These are phyloP conservation scores for Caenorhabditis sp. DNA, from an alignment of 2,888 invertebrate species.

Conservation along the genomic window DNA sequence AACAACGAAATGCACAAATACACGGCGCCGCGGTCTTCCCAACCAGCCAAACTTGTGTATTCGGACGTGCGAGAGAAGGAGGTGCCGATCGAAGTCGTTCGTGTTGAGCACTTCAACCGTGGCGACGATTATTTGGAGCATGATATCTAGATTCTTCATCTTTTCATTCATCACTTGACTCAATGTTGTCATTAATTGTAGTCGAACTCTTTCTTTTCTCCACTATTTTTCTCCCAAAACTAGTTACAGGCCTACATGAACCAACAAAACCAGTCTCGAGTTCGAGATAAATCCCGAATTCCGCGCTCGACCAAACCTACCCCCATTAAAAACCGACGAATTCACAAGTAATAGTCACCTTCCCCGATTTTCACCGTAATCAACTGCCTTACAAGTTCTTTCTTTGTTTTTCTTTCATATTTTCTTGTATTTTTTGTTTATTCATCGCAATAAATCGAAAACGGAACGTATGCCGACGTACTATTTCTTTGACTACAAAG, in stretches of 20 bases:
- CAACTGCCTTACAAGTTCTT: constrained; percentile 35
- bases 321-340: constrained; percentile 36
- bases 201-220: neutral
- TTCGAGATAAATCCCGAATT: constrained; percentile 48
- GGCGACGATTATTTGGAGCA: constrained; percentile 52
- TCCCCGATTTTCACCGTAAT: neutral
- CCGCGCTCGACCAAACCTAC: constrained; percentile 46
- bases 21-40: constrained; percentile 44
- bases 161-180: neutral
- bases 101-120: constrained; percentile 44
- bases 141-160: constrained; percentile 43
- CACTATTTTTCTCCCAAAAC: constrained; percentile 3
- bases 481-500: constrained; percentile 26
- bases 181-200: constrained; percentile 8
- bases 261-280: constrained; percentile 40
- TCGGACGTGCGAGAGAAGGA: constrained; percentile 58
- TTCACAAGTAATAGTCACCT: constrained; percentile 25
- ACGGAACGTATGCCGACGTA: neutral
- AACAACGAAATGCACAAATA: constrained; percentile 64
- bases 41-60: constrained; percentile 53
- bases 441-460: neutral
- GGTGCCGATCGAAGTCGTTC: constrained; percentile 57
- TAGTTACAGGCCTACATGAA: constrained; percentile 59
- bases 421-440: constrained; percentile 2
- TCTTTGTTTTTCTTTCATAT: constrained; percentile 12